Evolutionary conservation across 2,113 vertebrate genomes (phyloP).

Genomic region (Psephotus haematonotus): DNA sequence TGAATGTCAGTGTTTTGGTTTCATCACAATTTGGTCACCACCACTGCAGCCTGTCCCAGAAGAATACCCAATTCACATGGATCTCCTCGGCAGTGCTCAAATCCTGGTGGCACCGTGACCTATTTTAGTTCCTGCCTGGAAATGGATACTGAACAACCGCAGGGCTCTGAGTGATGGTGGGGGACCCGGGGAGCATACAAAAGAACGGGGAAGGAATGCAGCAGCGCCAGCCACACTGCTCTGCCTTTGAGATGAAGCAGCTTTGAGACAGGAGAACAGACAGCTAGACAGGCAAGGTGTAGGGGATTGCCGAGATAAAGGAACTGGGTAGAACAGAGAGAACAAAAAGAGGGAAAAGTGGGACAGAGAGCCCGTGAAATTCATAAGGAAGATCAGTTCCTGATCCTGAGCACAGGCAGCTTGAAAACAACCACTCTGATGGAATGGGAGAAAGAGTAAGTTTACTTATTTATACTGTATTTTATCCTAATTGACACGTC

Average conservation of each 20-base stretch:
- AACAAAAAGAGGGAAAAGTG: neutral
- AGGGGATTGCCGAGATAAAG: neutral
- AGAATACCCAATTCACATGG: neutral
- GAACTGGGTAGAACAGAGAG: neutral
- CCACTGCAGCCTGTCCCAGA: neutral
- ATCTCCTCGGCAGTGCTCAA: fast-evolving
- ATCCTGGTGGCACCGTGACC: conserved; percentile 23
- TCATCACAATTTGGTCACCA: neutral
- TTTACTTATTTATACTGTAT: conserved; percentile 47
- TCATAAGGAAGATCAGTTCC: neutral
- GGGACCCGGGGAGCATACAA: fast-evolving
- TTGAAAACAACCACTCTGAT: conserved; percentile 20
- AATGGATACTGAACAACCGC: neutral
- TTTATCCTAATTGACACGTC: conserved; percentile 53
- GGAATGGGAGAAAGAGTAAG: neutral
- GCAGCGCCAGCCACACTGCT: neutral
- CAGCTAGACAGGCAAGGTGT: neutral
- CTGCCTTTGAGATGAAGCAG: neutral
- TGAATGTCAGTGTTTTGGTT: neutral
- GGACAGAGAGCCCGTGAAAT: neutral
- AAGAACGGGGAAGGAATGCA: neutral
- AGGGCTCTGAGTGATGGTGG: neutral
- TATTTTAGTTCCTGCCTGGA: neutral
- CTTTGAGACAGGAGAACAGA: neutral
- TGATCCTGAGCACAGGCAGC: neutral